phyloP scores from a whole-genome alignment of 2,888 invertebrate genomes.

The Agapetus fuscipes region DNA sequence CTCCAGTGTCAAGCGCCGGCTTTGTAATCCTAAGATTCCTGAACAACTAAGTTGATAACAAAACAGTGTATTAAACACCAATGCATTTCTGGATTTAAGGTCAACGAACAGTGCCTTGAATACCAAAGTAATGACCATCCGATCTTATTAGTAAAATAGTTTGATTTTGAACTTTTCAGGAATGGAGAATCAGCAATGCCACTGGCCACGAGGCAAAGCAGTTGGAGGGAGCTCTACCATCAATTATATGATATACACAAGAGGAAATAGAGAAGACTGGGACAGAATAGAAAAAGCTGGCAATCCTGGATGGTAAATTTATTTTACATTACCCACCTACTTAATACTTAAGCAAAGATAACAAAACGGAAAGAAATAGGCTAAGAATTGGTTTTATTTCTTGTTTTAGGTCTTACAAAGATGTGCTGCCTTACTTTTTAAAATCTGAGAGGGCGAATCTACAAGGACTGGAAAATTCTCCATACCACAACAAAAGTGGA shows the following conservation, averaged over 20 bases:
- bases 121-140: too few relatives aligned
- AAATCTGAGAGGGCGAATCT: constrained; percentile 47
- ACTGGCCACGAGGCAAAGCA: constrained; percentile 46
- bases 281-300: constrained; percentile 58
- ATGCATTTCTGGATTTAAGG: too few relatives aligned
- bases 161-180: too few relatives aligned
- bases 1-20: too few relatives aligned
- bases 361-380: too few relatives aligned
- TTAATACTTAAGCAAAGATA: too few relatives aligned
- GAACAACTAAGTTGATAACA: too few relatives aligned
- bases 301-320: constrained; percentile 57
- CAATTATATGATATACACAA: constrained; percentile 62
- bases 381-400: not conserved
- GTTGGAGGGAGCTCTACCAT: constrained; percentile 51
- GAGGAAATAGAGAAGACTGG: constrained; percentile 64
- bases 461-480: constrained; percentile 36
- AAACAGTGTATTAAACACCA: too few relatives aligned
- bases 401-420: constrained; percentile 44
- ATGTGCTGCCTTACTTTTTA: constrained; percentile 50
- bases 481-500: constrained; percentile 52
- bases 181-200: constrained; percentile 32
- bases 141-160: too few relatives aligned
- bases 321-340: too few relatives aligned
- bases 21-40: too few relatives aligned
- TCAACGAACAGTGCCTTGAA: too few relatives aligned